Evolutionary conservation across 2,797 vertebrate species (phyloP), one percentile per base, ranked within the genome.

Genomic region (Lates japonicus): DNA sequence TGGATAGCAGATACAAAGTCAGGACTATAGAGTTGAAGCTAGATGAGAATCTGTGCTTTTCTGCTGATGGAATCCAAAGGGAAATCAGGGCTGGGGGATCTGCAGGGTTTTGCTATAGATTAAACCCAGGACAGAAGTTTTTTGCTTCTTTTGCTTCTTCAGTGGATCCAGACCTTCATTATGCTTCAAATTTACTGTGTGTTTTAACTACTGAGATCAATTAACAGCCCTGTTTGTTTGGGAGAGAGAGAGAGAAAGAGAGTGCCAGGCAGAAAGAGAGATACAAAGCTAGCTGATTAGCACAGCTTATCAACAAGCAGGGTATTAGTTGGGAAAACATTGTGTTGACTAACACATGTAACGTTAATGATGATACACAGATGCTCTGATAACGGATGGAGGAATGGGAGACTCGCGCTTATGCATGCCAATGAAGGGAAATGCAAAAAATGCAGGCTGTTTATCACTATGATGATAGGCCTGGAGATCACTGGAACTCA

Each of bases 331-430:
- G 81, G 89, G 80, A 84, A 91, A 93, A 90, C 90, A 89, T 76
- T 89, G 89, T 87, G 90, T 91, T 87, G 85, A 91, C 87, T 87
- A 94, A 92, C 90, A 92, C 88, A 70, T 92, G 93, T 91, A 92
- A 88, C 73, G 82, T 75, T 90, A 92, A 94, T 95, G 91, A 94
- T 91, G 89, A 91, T 78, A 84, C 92, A 87, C 95, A 95, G 94
- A 95, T 95, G 93, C 84, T 92, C 81, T 39, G 90, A 93, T 92
- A 92, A 88, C 61, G 65, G 67, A 87, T 77, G 80, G 85, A 81
- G 87, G 76, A 88, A 66, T 39, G 60, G 78, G 64, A 78, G 72
- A 74, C 70, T 80, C 22, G 3, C 42, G 4, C 78, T 74, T 0
- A 13, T 83, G 90, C 89, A 89, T 93, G 88, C 76, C 87, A 92